Base-by-base conservation (phyloP, 2,888 invertebrate genomes). In the Boloria euphrosyne region DNA sequence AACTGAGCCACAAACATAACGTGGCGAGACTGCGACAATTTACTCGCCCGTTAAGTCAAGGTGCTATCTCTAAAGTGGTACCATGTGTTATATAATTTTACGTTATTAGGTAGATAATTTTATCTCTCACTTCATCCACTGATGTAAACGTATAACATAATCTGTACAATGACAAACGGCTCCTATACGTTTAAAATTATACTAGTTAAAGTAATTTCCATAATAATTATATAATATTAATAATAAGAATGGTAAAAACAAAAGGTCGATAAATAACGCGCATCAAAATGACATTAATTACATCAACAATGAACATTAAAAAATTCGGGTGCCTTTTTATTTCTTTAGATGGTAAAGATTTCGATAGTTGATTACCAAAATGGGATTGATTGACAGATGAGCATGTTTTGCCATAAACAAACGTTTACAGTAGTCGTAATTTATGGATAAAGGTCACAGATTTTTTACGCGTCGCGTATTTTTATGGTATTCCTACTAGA, bases 371-470 rank as follows among this genome's bases (percentile, higher is more conserved):
- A 78, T 78, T 77, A 75, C 84, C 83, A 81, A 83, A 86, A 84
- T 80, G 82, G 78, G 84, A 82, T 82, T 89, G 89, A 89, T 86
- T 87, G 88, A 87, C 87, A 84, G 84, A 65, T 75, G 71, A 76
- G 77, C 77, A 76, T 78, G 78, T 81, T 80, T 83, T 81, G 82
- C 80, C 80, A 82, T 82, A 84, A 82, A 81, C 80, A 82, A 80
- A 81, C 75, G 74, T 75, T 80, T 77, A 76, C 75, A 80, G 77
- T 73, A 73, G 65, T 71, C 68, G 58, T 67, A 70, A 74, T 71
- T 69, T 70, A 74, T 73, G 67, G 65, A 66, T 67, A 68, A 74
- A 74, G 73, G 73, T 71, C 68, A 66, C 67, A 65, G 51, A 44
- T 61, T 68, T 67, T 67, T 70, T 54, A 27, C 18, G 50, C 49